These are phyloP conservation scores for Manis crassicaudata DNA, from an alignment of 2,797 vertebrate genomes.

Conservation along the genomic window DNA sequence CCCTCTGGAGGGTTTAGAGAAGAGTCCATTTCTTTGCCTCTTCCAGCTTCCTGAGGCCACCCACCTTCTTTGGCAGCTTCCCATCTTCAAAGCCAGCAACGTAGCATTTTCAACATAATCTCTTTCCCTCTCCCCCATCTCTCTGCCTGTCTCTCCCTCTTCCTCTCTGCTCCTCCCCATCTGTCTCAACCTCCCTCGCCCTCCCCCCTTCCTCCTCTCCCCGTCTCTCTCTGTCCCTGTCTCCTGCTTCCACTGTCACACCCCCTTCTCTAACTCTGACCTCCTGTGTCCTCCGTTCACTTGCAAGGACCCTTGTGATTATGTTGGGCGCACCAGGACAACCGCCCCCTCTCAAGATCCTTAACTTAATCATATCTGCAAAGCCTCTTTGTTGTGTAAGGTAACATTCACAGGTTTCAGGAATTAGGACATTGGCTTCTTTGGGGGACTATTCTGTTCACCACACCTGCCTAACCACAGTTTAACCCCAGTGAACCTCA, in stretches of 20 bases:
- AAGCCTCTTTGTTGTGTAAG: background rate
- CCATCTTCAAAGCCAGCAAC: background rate
- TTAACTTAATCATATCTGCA: background rate
- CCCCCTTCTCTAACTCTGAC: background rate
- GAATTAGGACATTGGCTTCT: background rate
- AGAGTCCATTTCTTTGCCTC: background rate
- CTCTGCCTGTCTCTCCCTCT: background rate
- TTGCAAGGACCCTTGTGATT: background rate
- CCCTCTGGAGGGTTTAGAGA: background rate
- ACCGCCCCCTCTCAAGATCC: background rate
- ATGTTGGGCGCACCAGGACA: background rate
- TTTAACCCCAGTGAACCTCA: background rate
- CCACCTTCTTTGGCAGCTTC: background rate
- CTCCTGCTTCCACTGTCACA: background rate
- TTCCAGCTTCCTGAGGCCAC: background rate
- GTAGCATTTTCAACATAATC: background rate
- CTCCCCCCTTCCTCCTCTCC: accelerated
- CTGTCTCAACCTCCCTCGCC: background rate
- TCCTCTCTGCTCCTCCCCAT: accelerated
- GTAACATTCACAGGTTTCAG: background rate
- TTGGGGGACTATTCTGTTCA: background rate
- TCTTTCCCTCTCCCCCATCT: background rate
- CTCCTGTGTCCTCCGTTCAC: background rate
- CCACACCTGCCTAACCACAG: background rate
- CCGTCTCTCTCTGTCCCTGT: background rate